These are phyloP conservation scores for Darevskia mixta DNA, from an alignment of 2,797 vertebrate species.

Conservation along the genomic window DNA sequence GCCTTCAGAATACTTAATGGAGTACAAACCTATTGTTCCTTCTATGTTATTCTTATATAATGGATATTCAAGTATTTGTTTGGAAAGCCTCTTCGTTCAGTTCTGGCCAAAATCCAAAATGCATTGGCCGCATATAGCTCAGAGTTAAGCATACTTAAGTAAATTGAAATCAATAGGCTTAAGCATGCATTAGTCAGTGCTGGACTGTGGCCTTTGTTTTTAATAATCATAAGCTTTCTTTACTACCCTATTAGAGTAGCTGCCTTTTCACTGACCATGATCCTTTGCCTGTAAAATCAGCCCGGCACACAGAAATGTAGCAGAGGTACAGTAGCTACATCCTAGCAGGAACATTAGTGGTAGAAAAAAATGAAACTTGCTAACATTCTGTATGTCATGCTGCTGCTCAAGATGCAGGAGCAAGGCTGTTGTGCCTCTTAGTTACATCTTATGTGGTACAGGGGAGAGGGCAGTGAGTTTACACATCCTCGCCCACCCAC, in stretches of 20 bases:
- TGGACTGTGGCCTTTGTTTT: neutral
- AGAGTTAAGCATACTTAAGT: neutral
- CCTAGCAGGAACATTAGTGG: neutral
- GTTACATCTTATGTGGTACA: neutral
- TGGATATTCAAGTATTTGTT: neutral
- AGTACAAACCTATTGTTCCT: neutral
- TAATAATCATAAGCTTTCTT: neutral
- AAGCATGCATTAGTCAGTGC: neutral
- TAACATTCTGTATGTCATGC: neutral
- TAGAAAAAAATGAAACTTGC: neutral
- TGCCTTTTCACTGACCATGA: neutral
- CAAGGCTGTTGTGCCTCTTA: neutral
- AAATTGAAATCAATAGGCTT: neutral
- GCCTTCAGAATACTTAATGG: neutral
- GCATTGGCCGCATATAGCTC: neutral
- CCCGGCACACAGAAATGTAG: neutral
- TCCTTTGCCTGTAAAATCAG: neutral
- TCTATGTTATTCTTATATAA: neutral
- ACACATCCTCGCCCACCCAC: too few species aligned
- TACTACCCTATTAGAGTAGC: neutral
- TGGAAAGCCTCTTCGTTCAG: neutral
- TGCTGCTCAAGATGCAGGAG: neutral
- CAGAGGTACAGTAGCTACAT: neutral
- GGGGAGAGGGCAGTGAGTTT: neutral
- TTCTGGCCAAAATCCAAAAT: conserved; percentile 5